A percentile compares a stretch with the other conserved stretches of the same genome.
Conservation (phyloP, 2,888 invertebrate genomes). For the Vannuccia rotundouncinata region DNA sequence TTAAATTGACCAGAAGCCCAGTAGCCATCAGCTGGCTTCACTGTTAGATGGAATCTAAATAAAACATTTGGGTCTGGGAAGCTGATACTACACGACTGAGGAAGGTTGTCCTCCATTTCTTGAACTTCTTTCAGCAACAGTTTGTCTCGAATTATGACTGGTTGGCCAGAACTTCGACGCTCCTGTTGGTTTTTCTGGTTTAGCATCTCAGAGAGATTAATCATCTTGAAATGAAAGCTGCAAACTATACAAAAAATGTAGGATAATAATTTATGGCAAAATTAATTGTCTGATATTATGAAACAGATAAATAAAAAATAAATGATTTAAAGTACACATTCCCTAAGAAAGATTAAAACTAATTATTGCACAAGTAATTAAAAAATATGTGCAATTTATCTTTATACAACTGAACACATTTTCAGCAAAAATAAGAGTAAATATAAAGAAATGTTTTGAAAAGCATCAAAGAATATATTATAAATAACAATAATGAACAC, state of each 20-base stretch:
- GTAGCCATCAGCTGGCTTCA: conserved; percentile 76
- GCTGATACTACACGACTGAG: conserved; percentile 68
- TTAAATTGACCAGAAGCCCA: conserved; percentile 80
- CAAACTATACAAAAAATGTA: conserved; percentile 31
- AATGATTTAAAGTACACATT: neutral
- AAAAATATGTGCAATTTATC: too few species aligned
- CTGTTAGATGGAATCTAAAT: conserved; percentile 70
- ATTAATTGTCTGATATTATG: neutral
- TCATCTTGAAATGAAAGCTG: neutral
- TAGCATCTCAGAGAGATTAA: neutral
- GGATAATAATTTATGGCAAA: too few species aligned
- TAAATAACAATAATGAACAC: too few species aligned
- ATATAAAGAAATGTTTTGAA: too few species aligned
- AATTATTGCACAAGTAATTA: neutral
- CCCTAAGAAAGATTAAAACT: neutral
- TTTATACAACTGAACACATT: too few species aligned
- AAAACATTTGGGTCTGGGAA: conserved; percentile 77
- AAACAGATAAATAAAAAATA: neutral
- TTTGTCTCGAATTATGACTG: neutral
- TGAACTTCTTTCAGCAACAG: conserved; percentile 60
- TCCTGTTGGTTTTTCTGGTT: neutral
- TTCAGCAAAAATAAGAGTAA: too few species aligned
- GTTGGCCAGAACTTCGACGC: neutral
- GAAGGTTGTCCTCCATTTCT: conserved; percentile 79
- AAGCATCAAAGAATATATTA: too few species aligned